Conservation (phyloP, 2,888 invertebrate species). For the Argyra leucocephala region DNA sequence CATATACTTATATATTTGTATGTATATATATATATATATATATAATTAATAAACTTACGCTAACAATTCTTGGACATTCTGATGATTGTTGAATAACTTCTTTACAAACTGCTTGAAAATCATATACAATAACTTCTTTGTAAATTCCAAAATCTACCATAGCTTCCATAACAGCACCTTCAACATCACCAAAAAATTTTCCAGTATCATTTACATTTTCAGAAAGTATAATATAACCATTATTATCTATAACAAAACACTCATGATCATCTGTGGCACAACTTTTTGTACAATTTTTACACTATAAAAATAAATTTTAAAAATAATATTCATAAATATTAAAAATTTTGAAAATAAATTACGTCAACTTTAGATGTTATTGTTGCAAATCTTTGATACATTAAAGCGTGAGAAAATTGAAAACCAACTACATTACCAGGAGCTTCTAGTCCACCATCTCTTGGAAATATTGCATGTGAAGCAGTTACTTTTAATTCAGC, state of each 20-base stretch:
- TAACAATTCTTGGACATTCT: conserved; percentile 14
- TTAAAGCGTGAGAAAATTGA: conserved; percentile 64
- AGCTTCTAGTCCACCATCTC: conserved; percentile 63
- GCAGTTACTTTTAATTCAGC: conserved; percentile 63
- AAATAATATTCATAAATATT: background rate
- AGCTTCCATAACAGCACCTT: conserved; percentile 65
- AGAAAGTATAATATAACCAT: conserved; percentile 71
- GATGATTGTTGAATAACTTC: conserved; percentile 35
- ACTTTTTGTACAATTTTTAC: conserved; percentile 47
- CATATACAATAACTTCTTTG: conserved; percentile 66
- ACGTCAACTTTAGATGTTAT: conserved; percentile 52
- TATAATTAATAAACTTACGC: conserved; percentile 28
- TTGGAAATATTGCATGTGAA: conserved; percentile 74
- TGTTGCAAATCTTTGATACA: conserved; percentile 60
- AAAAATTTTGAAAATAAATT: conserved; percentile 23
- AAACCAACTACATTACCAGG: conserved; percentile 85
- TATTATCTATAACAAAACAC: conserved; percentile 86
- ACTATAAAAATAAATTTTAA: conserved; percentile 32
- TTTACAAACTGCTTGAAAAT: conserved; percentile 74
- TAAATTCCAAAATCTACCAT: conserved; percentile 64
- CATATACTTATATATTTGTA: background rate
- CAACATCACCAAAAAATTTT: conserved; percentile 74
- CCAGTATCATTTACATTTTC: conserved; percentile 61
- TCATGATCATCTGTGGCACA: conserved; percentile 55
- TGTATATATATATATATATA: background rate